These are phyloP conservation scores for Proterorhinus semilunaris DNA, from an alignment of 2,113 vertebrate species.

Conservation along the genomic window DNA sequence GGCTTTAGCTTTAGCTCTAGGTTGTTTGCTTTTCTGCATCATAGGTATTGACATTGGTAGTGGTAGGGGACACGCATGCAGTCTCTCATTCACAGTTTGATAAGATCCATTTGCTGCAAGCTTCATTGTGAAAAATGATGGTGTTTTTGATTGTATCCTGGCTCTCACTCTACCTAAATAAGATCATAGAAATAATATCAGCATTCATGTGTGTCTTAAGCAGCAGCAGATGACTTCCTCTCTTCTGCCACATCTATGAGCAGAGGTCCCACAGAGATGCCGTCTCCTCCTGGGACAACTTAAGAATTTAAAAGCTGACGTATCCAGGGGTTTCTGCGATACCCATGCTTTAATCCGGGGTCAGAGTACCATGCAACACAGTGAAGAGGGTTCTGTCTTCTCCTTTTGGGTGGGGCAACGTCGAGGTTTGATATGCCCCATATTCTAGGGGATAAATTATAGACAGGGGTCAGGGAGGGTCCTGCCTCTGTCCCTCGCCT, in stretches of 20 bases:
- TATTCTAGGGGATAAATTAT: constrained; percentile 81
- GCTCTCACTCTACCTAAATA: no score
- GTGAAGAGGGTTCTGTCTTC: constrained; percentile 62
- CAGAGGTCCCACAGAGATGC: constrained; percentile 35
- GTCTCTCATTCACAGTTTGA: no score
- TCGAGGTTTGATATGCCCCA: constrained; percentile 56
- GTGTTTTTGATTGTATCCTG: no score
- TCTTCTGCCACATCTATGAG: constrained; percentile 36
- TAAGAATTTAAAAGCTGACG: constrained; percentile 74
- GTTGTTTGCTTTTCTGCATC: no score
- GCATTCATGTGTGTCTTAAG: neutral
- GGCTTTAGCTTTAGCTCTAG: no score
- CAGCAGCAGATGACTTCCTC: constrained; percentile 8
- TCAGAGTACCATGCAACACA: constrained; percentile 72
- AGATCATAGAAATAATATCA: no score
- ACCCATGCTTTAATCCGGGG: constrained; percentile 72
- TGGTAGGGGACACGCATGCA: no score
- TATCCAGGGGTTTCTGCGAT: constrained; percentile 60
- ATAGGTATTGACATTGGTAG: no score
- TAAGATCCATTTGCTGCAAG: no score
- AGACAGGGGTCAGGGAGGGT: constrained; percentile 79
- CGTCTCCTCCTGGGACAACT: constrained; percentile 63
- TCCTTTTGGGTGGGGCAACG: constrained; percentile 68
- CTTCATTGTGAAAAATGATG: no score
- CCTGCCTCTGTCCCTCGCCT: constrained; percentile 57